Evolutionary conservation across 2,888 invertebrate species (phyloP).

Genomic region (Sepiola atlantica): DNA sequence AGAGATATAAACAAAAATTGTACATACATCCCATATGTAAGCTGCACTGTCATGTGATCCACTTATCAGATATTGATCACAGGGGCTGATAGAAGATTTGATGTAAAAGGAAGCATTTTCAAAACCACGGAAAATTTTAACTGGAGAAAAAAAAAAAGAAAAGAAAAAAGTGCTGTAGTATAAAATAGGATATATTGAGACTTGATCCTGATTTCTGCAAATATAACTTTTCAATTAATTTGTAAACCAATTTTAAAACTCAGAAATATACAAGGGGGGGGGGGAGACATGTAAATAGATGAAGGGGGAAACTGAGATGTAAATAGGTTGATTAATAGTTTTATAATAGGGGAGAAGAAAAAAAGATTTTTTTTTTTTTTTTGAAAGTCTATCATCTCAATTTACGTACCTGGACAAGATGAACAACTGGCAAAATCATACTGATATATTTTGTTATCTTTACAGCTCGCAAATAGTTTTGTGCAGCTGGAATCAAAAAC

Average conservation of each 20-base stretch:
- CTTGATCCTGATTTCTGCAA: background rate
- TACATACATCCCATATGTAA: slow-evolving; percentile 84
- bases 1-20: background rate
- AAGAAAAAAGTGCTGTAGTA: background rate
- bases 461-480: slow-evolving; percentile 88
- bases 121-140: slow-evolving; percentile 80
- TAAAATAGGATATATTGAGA: background rate
- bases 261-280: background rate
- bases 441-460: slow-evolving; percentile 89
- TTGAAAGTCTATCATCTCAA: background rate
- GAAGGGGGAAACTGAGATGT: background rate
- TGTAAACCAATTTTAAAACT: background rate
- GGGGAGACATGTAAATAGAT: background rate
- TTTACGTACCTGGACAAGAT: slow-evolving; percentile 78
- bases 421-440: slow-evolving; percentile 84
- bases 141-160: slow-evolving; percentile 60
- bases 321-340: no score
- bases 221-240: no score
- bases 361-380: background rate
- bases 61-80: slow-evolving; percentile 86
- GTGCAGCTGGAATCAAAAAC: slow-evolving; percentile 82
- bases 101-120: slow-evolving; percentile 88
- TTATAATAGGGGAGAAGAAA: no score
- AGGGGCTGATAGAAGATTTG: slow-evolving; percentile 86
- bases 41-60: slow-evolving; percentile 92